These are phyloP conservation scores for Chrysolina oricalcia DNA, from an alignment of 2,888 invertebrate genomes.

Conservation along the genomic window DNA sequence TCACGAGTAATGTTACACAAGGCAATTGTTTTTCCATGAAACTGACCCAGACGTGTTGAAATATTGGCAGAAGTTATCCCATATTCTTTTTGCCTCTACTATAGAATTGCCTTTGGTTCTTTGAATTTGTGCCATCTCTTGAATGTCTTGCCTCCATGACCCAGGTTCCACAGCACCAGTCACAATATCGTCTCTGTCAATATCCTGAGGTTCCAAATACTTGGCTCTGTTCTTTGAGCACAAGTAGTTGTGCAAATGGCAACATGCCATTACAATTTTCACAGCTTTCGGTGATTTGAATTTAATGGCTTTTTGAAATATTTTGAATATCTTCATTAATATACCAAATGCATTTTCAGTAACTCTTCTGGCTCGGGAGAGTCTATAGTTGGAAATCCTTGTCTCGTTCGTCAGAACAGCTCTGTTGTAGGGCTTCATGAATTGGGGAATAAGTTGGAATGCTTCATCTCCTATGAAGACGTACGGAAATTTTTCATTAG, in stretches of 20 bases:
- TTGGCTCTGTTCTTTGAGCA: conserved; percentile 29
- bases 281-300: conserved; percentile 21
- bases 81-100: conserved; percentile 36
- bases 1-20: conserved; percentile 15
- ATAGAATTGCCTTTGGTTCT: no score
- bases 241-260: conserved; percentile 43
- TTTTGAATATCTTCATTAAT: no score
- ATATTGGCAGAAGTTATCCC: conserved; percentile 37
- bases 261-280: no score
- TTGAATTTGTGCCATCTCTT: conserved; percentile 33
- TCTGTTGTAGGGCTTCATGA: conserved; percentile 52
- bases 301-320: conserved; percentile 39
- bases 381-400: conserved; percentile 49
- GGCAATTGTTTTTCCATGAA: conserved; percentile 33
- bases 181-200: conserved; percentile 34
- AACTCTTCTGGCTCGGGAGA: no score
- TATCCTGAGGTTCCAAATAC: conserved; percentile 36
- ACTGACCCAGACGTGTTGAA: conserved; percentile 40
- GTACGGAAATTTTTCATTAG: conserved; percentile 29
- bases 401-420: conserved; percentile 40
- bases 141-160: conserved; percentile 42
- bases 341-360: no score
- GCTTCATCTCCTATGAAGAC: conserved; percentile 56
- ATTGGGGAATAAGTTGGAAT: conserved; percentile 49
- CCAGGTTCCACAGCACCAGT: conserved; percentile 40